Base-by-base conservation (phyloP, 2,113 vertebrate species). In the Pedetes capensis region DNA sequence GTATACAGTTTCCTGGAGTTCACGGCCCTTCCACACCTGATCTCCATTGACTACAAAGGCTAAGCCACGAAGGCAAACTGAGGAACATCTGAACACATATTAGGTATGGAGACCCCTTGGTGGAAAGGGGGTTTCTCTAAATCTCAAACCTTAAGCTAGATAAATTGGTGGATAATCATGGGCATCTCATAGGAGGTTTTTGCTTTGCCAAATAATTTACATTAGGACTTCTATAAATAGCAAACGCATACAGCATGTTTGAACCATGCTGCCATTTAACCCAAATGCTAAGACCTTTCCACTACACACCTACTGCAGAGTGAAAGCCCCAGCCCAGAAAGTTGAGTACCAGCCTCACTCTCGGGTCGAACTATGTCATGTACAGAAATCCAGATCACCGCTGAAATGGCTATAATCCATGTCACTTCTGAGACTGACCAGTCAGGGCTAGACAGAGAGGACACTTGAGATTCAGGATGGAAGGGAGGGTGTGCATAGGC, bases 191-290 rank as follows among this genome's bases (percentile, higher is more conserved):
- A 93, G 22, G 51, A 85, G 69, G 84, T 4, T 85, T 96, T 57
- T 95, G 51, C 88, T 88, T 79, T 93, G 84, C 95, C 95, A 95
- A 91, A 93, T 85, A 89, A 92, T 96, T 96, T 90, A 94, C 92
- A 75, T 95, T 69, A 91, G 91, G 80, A 25, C 39, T 37, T 89
- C 89, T 86, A 96, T 93, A 94, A 97, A 94, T 93, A 96, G 92
- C 37, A 81, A 92, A n/a, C 34, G 29, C 76, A 88, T 84, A 85
- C 13, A 76, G n/a, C 61, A 49, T 61, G 82, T 81, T 87, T 72
- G 69, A 88, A 92, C n/a, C 80, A 59, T 0, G 66, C 18, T 25
- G 23, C 87, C 42, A 2, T 47, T 37, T 39, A 66, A n/a, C 64
- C n/a, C 55, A 88, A 90, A 94, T 29, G 55, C 87, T 69, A 93